A percentile compares a stretch with the other conserved stretches of the same genome.
Evolutionary conservation across 2,113 vertebrate species (phyloP).

Genomic region (Periophthalmus modestus): DNA sequence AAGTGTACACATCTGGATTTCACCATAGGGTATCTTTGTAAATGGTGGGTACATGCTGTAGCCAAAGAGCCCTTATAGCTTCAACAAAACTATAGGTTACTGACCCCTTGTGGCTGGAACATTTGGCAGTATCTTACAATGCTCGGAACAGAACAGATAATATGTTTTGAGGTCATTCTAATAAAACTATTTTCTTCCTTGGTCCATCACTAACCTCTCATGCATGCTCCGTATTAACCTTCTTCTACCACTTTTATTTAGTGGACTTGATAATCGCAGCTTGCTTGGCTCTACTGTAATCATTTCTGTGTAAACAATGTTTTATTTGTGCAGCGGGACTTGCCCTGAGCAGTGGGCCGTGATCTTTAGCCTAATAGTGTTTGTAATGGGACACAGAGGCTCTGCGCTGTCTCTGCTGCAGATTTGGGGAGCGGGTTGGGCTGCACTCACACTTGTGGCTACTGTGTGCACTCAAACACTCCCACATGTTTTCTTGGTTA

Average conservation of each 20-base stretch:
- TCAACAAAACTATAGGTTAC: too few relatives aligned
- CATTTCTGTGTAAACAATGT: conserved; percentile 7
- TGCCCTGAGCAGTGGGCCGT: background rate
- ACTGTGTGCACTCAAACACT: conserved; percentile 21
- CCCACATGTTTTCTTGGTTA: conserved; percentile 34
- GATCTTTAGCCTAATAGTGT: conserved; percentile 10
- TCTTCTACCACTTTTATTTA: background rate
- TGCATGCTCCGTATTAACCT: background rate
- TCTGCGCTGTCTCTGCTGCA: conserved; percentile 8
- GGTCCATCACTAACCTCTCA: background rate
- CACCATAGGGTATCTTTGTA: too few relatives aligned
- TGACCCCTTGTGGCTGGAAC: too few relatives aligned
- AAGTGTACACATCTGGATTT: background rate
- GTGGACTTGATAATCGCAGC: background rate
- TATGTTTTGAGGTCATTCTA: background rate
- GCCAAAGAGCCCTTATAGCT: too few relatives aligned
- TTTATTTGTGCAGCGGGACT: conserved; percentile 6
- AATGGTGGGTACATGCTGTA: too few relatives aligned
- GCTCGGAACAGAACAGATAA: background rate
- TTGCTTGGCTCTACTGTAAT: background rate
- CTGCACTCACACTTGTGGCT: conserved; percentile 23
- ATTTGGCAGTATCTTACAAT: too few relatives aligned
- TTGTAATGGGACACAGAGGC: conserved; percentile 1
- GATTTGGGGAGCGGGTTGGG: conserved; percentile 43
- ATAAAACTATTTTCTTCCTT: background rate